Evolutionary conservation across 2,797 vertebrate species (phyloP).

Genomic region (Zonotrichia albicollis): DNA sequence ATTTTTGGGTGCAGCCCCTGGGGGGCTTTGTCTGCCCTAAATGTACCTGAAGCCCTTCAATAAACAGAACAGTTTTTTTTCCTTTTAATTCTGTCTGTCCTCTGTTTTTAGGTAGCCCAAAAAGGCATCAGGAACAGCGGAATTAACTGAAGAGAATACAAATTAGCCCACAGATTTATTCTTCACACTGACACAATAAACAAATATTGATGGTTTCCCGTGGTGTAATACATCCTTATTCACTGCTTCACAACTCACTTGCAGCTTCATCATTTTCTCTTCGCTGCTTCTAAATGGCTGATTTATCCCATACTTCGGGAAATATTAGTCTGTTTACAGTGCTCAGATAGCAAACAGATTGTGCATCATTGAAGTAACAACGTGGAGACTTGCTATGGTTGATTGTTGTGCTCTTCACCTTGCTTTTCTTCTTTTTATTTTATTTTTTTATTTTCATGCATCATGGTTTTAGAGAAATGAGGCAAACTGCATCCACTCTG

Average conservation of each 20-base stretch:
- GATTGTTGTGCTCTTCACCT: slow-evolving; percentile 28
- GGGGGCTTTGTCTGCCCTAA: not conserved
- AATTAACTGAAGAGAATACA: slow-evolving; percentile 72
- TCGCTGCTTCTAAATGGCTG: slow-evolving; percentile 63
- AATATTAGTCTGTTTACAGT: slow-evolving; percentile 70
- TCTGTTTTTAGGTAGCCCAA: not conserved
- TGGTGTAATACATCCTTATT: slow-evolving; percentile 71
- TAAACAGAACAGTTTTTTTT: not conserved
- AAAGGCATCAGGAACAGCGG: not conserved
- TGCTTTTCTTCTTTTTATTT: not conserved
- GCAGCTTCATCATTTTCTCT: slow-evolving; percentile 69
- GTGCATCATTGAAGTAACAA: slow-evolving; percentile 33
- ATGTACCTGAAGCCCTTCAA: not conserved
- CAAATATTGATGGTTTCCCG: slow-evolving; percentile 77
- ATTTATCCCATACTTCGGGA: slow-evolving; percentile 62
- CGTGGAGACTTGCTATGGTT: not conserved
- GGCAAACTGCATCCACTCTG: not conserved
- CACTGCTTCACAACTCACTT: slow-evolving; percentile 66
- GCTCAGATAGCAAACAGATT: slow-evolving; percentile 63
- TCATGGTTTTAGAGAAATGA: not conserved
- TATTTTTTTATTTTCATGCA: not conserved
- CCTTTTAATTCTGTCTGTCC: not conserved
- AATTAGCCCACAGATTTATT: slow-evolving; percentile 74
- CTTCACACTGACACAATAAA: slow-evolving; percentile 70
- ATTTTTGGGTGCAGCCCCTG: not conserved